A percentile compares a stretch with the other conserved stretches of the same genome.
Conservation (phyloP, 2,113 vertebrate species). For the Anoplopoma fimbria region DNA sequence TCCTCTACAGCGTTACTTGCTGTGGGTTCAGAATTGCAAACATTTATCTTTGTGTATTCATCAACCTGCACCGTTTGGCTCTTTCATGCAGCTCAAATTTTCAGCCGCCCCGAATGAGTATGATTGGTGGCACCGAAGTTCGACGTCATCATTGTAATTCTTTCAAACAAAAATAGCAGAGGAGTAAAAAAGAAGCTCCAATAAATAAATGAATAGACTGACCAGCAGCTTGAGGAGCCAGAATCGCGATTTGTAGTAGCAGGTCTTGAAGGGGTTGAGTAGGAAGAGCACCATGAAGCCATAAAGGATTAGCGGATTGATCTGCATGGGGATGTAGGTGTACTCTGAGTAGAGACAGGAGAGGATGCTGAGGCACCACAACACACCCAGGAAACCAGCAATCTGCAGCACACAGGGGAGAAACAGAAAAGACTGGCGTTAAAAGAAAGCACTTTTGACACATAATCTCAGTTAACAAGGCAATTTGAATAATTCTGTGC, state of each 20-base stretch:
- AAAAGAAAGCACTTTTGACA: slow-evolving; percentile 17
- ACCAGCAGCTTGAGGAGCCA: slow-evolving; percentile 99
- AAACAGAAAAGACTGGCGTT: slow-evolving; percentile 9
- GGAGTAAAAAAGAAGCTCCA: not conserved
- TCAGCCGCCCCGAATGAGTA: not conserved
- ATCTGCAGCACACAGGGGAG: slow-evolving; percentile 82
- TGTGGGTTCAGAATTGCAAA: not conserved
- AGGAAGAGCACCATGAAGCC: slow-evolving; percentile 98
- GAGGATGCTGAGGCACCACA: slow-evolving; percentile 98
- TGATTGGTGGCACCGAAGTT: not conserved
- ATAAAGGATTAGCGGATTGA: slow-evolving; percentile 95
- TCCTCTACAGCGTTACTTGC: not conserved
- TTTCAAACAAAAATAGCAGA: not conserved
- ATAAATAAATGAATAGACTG: slow-evolving; percentile 66
- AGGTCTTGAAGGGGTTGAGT: slow-evolving; percentile 97
- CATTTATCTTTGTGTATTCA: slow-evolving; percentile 11
- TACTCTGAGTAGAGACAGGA: slow-evolving; percentile 92
- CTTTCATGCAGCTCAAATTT: not conserved
- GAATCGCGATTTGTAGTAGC: slow-evolving; percentile 99
- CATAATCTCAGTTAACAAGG: slow-evolving; percentile 14
- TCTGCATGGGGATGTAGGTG: slow-evolving; percentile 91
- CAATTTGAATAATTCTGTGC: slow-evolving; percentile 11
- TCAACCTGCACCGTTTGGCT: not conserved
- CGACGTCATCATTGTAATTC: not conserved
- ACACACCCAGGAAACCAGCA: slow-evolving; percentile 95